These are phyloP conservation scores for Anoplius nigerrimus DNA, from an alignment of 2,888 invertebrate genomes.

Conservation along the genomic window DNA sequence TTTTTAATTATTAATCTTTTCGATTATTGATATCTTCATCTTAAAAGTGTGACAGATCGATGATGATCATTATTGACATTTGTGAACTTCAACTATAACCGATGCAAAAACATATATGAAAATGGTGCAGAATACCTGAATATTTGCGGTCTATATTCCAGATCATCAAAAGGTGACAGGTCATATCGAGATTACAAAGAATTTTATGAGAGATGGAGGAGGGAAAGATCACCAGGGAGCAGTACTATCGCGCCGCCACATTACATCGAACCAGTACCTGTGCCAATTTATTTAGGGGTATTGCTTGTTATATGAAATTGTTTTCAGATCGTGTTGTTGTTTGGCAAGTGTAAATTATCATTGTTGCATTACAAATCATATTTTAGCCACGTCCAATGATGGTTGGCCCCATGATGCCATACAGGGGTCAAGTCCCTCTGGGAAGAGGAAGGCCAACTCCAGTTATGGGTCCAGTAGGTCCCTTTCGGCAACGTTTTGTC, in stretches of 20 bases:
- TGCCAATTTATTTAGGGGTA: slow-evolving; percentile 60
- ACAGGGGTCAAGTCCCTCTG: slow-evolving; percentile 52
- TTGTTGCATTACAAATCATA: slow-evolving; percentile 24
- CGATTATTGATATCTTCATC: too few species aligned
- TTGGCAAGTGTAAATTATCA: background rate
- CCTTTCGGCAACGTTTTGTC: slow-evolving; percentile 56
- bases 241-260: slow-evolving; percentile 25
- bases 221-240: slow-evolving; percentile 37
- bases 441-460: slow-evolving; percentile 48
- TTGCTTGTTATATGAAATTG: slow-evolving; percentile 20
- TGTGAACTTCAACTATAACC: background rate
- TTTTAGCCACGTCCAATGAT: slow-evolving; percentile 59
- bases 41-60: too few species aligned
- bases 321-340: background rate
- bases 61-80: too few species aligned
- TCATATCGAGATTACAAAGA: slow-evolving; percentile 38
- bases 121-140: background rate
- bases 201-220: slow-evolving; percentile 40
- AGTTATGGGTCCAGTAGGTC: slow-evolving; percentile 49
- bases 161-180: slow-evolving; percentile 32
- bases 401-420: slow-evolving; percentile 53
- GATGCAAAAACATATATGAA: background rate
- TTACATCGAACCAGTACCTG: slow-evolving; percentile 50
- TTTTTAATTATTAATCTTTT: too few species aligned
- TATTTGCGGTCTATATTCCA: background rate